phyloP scores from a whole-genome alignment of 2,113 vertebrate genomes.

The Semicossyphus pulcher region DNA sequence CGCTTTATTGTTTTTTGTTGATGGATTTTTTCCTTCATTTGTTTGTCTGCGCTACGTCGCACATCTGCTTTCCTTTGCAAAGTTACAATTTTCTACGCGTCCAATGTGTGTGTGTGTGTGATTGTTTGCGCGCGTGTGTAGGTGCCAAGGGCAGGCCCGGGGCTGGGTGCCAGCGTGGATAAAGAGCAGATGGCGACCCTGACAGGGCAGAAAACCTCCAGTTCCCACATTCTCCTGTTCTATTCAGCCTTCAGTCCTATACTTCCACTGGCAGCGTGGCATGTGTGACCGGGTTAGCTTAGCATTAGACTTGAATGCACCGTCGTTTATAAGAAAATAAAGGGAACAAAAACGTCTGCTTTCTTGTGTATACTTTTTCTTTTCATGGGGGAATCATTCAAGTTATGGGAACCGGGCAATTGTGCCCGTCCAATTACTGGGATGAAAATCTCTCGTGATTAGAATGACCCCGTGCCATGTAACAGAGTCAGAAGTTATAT shows the following conservation, averaged over 20 bases:
- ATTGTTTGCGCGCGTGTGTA: background rate
- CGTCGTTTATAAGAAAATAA: conserved; percentile 43
- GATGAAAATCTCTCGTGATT: background rate
- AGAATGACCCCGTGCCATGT: background rate
- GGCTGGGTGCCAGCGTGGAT: conserved; percentile 74
- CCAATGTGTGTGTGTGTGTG: conserved; percentile 7
- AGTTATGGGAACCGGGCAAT: conserved; percentile 33
- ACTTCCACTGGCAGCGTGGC: conserved; percentile 61
- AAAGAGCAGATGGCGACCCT: conserved; percentile 80
- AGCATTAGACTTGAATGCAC: conserved; percentile 68
- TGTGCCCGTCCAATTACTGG: background rate
- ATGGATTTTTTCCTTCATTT: background rate
- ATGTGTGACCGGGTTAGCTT: conserved; percentile 57
- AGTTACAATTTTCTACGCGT: conserved; percentile 58
- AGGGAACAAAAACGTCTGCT: conserved; percentile 52
- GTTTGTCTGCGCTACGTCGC: conserved; percentile 16
- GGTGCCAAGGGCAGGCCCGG: conserved; percentile 69
- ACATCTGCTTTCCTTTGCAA: conserved; percentile 26
- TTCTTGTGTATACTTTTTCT: conserved; percentile 42
- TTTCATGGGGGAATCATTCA: conserved; percentile 59
- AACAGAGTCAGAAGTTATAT: background rate
- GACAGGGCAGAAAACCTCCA: conserved; percentile 69
- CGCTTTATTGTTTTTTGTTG: background rate
- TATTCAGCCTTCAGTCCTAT: conserved; percentile 66
- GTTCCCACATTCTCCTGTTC: conserved; percentile 71